Evolutionary conservation across 2,797 vertebrate species (phyloP), one percentile per base, ranked within the genome.

Genomic region (Pelobates cultripes): DNA sequence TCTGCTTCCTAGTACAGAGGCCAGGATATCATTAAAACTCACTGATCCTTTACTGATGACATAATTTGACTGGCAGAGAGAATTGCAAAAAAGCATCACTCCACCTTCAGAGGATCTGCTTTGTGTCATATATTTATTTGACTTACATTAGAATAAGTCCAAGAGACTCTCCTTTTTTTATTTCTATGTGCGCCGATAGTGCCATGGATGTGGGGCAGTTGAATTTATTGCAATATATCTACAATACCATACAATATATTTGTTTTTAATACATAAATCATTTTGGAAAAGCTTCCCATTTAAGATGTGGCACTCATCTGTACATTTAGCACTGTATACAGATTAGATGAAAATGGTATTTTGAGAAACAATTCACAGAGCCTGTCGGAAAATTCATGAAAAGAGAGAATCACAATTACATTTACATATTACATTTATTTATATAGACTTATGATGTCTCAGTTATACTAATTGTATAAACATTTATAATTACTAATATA

Each of bases 91-190:
- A 85, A 88, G 87, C 87, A 91, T 89, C 88, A 90, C 92, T 94
- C 90, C 89, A 94, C 93, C 93, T 95, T 91, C 85, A 91, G 87
- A 87, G 90, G 91, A 91, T 95, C 94, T 95, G 94, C 93, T 93
- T 89, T 73, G 55, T 94, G 94, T 95, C 94, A 96, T 92, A 93
- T 94, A 95, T 94, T 92, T 93, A 95, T 95, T 96, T 94, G 93
- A 93, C 91, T 95, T 96, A 96, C 96, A 97, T 97, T 96, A 97
- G 95, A 95, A 94, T 95, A 93, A 95, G 95, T 95, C 94, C 92
- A 94, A 94, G 92, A 76, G 28, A 10, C 47, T 70, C 64, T 63
- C 28, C 28, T 28, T 64, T 15, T 61, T 60, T 42, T 61, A 13
- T 74, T 61, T 57, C 28, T 8, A 12, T 40, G 14, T 40, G n/a